phyloP scores from a whole-genome alignment of 2,797 vertebrate species.

The Sebastes kiyomatsui region DNA sequence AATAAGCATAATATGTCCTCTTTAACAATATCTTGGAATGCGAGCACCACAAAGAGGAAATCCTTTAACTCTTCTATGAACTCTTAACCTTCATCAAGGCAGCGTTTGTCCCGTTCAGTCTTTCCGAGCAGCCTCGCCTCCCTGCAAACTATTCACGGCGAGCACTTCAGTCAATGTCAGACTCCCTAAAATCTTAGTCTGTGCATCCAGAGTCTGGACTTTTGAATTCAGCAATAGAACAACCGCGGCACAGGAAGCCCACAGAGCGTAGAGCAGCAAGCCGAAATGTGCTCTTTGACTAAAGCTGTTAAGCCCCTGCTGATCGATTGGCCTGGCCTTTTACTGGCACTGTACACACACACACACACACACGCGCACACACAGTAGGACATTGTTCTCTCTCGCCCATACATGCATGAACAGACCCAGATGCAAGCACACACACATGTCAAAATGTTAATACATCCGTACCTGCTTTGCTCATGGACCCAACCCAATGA shows the following conservation, averaged over 20 bases:
- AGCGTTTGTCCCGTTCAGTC: neutral
- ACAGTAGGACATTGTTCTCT: neutral
- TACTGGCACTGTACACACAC: constrained; percentile 41
- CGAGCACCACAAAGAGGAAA: neutral
- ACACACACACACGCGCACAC: neutral
- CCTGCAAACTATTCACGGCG: constrained; percentile 1
- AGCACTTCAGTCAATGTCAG: constrained; percentile 20
- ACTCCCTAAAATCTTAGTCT: neutral
- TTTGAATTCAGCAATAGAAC: constrained; percentile 45
- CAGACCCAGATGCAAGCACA: neutral
- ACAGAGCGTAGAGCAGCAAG: constrained; percentile 37
- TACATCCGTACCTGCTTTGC: neutral
- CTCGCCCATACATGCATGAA: neutral
- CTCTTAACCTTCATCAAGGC: neutral
- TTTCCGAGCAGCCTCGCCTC: neutral
- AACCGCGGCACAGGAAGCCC: neutral
- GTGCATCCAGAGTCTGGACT: neutral
- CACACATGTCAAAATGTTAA: neutral
- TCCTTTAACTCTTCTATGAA: neutral
- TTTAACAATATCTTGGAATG: neutral
- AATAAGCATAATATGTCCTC: too few species aligned
- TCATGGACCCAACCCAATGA: neutral
- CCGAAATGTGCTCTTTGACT: constrained; percentile 62
- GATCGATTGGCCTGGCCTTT: constrained; percentile 71
- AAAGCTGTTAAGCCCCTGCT: constrained; percentile 66